Evolutionary conservation across 1,140 invertebrate species (phyloP).

Genomic region (Scaptomyza hsui): DNA sequence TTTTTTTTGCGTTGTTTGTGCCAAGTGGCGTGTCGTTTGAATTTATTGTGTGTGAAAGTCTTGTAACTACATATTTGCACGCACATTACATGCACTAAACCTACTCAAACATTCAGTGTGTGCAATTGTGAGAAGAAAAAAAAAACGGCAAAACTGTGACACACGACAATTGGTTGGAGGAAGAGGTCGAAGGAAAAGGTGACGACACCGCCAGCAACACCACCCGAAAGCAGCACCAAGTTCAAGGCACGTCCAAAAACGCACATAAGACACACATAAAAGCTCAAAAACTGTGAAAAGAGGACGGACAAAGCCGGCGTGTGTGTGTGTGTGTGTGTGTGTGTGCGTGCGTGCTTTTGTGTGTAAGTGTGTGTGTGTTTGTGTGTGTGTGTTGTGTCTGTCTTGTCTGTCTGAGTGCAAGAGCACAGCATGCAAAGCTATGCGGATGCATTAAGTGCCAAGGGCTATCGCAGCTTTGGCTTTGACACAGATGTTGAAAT

Average conservation of each 20-base stretch:
- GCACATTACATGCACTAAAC: background rate
- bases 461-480: slow-evolving; percentile 79
- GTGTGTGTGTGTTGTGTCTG: slow-evolving; percentile 8
- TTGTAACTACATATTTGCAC: slow-evolving; percentile 24
- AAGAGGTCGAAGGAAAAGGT: slow-evolving; percentile 13
- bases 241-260: slow-evolving; percentile 39
- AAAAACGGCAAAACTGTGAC: slow-evolving; percentile 12
- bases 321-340: background rate
- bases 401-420: slow-evolving; percentile 8
- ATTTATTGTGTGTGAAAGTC: slow-evolving; percentile 18
- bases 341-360: slow-evolving; percentile 17
- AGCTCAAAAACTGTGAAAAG: slow-evolving; percentile 23
- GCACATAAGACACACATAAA: slow-evolving; percentile 25
- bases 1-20: slow-evolving; percentile 43
- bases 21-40: slow-evolving; percentile 16
- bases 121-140: slow-evolving; percentile 23
- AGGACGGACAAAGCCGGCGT: slow-evolving; percentile 23
- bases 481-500: slow-evolving; percentile 83
- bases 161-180: background rate
- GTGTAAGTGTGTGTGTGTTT: slow-evolving; percentile 15
- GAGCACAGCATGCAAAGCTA: slow-evolving; percentile 74
- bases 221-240: slow-evolving; percentile 28
- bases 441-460: slow-evolving; percentile 74
- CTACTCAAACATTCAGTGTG: background rate
- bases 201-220: slow-evolving; percentile 32